These are phyloP conservation scores for Salmo trutta DNA, from an alignment of 2,797 vertebrate genomes.

Conservation along the genomic window DNA sequence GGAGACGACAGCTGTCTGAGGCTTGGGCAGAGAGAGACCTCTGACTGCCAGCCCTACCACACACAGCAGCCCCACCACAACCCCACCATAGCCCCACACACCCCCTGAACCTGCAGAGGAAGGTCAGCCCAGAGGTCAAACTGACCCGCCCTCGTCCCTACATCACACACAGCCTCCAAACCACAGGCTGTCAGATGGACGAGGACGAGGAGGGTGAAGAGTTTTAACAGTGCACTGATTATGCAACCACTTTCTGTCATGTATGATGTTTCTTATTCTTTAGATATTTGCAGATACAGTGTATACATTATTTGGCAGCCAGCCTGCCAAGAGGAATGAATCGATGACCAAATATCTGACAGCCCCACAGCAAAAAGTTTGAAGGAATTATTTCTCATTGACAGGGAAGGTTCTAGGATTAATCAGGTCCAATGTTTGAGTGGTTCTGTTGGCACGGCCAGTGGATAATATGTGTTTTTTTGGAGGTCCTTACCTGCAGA, in stretches of 20 bases:
- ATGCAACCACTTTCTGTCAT: background rate
- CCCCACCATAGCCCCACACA: background rate
- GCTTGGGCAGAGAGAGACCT: background rate
- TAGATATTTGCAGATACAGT: slow-evolving; percentile 48
- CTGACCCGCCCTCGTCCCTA: background rate
- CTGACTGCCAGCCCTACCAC: background rate
- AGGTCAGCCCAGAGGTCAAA: background rate
- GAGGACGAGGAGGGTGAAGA: too few relatives aligned
- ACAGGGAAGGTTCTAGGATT: slow-evolving; percentile 54
- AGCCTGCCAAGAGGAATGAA: slow-evolving; percentile 47
- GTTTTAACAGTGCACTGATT: background rate
- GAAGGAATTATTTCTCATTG: slow-evolving; percentile 25
- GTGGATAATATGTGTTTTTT: background rate
- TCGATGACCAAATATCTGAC: slow-evolving; percentile 34
- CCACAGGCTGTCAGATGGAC: background rate
- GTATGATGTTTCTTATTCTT: slow-evolving; percentile 24
- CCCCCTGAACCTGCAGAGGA: background rate
- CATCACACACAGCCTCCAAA: background rate
- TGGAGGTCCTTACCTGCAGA: slow-evolving; percentile 55
- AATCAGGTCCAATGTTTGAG: slow-evolving; percentile 56
- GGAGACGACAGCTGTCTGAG: slow-evolving; percentile 5
- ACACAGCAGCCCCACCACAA: background rate
- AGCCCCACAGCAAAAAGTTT: slow-evolving; percentile 24
- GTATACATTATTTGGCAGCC: slow-evolving; percentile 9
- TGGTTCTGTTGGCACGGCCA: background rate